Evolutionary conservation across 2,797 vertebrate species (phyloP), one percentile per base, ranked within the genome.

Genomic region (Manis pentadactyla): DNA sequence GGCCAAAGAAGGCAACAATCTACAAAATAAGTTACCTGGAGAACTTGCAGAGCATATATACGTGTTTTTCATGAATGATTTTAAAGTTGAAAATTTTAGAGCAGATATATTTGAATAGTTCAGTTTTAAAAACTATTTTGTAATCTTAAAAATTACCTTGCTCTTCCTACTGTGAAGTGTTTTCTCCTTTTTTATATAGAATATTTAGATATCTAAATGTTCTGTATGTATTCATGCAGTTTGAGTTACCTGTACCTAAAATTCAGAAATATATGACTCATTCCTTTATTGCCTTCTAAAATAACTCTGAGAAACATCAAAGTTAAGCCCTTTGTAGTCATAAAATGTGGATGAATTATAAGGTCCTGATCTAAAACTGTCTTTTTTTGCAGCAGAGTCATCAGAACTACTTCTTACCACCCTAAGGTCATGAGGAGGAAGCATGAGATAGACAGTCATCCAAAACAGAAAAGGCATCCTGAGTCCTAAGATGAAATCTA

Each of bases 71-170:
- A 29, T 49, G 68, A 66, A 84, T 78, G 73, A 73, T 84, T 95
- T 78, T 87, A 55, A 74, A 63, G 64, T 51, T 73, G n/a, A 92
- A 84, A 61, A 84, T 68, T 92, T 66, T 55, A 61, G 37, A 91
- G 31, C 3, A 59, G 63, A 59, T 57, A 53, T 14, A 73, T 61
- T 90, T 87, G 37, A 90, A 61, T 74, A 53, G 59, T 53, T 42
- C 4, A 37, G 15, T 90, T 93, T 63, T 75, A 74, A 69, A 84
- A 79, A 51, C 8, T 74, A 21, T 66, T 91, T 92, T 51, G 73
- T 77, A 93, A 83, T 93, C 59, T 74, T 78, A 84, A 88, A 93
- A 87, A 79, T 78, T 29, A 64, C 37, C 53, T 79, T 92, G 83
- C 2, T 95, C 37, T 92, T 79, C 79, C 66, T 27, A 55, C 51